Percentiles rank a stretch among this genome's conserved stretches.
Evolutionary conservation across 2,113 vertebrate species (phyloP).

Genomic region (Tichodroma muraria): DNA sequence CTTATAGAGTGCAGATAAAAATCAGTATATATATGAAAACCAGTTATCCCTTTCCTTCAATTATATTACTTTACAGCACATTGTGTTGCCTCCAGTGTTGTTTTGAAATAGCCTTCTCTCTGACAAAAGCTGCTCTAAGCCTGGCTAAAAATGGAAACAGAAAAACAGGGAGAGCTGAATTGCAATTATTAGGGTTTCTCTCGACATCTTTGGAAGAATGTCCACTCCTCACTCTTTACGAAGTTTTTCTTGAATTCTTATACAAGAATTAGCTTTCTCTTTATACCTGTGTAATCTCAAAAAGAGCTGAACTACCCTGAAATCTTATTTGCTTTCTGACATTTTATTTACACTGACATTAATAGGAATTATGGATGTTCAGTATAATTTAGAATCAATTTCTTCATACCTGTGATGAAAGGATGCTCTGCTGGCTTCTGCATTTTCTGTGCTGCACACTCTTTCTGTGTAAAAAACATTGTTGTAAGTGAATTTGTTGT

Average conservation of each 20-base stretch:
- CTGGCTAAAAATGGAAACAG: background rate
- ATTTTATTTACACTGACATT: background rate
- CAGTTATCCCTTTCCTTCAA: background rate
- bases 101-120: background rate
- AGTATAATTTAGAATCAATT: background rate
- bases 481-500: background rate
- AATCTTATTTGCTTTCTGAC: background rate
- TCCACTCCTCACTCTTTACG: background rate
- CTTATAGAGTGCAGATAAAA: background rate
- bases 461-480: background rate
- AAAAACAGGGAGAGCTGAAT: background rate
- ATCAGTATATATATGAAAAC: background rate
- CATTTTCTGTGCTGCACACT: background rate
- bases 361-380: background rate
- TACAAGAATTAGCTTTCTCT: background rate
- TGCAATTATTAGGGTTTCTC: background rate
- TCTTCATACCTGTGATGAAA: background rate
- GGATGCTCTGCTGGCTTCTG: background rate
- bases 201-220: background rate
- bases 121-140: background rate
- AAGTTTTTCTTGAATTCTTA: background rate
- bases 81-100: background rate
- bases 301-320: background rate
- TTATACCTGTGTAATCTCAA: background rate
- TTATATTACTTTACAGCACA: background rate